Conservation (phyloP, 2,888 invertebrate genomes). For the Boloria euphrosyne region DNA sequence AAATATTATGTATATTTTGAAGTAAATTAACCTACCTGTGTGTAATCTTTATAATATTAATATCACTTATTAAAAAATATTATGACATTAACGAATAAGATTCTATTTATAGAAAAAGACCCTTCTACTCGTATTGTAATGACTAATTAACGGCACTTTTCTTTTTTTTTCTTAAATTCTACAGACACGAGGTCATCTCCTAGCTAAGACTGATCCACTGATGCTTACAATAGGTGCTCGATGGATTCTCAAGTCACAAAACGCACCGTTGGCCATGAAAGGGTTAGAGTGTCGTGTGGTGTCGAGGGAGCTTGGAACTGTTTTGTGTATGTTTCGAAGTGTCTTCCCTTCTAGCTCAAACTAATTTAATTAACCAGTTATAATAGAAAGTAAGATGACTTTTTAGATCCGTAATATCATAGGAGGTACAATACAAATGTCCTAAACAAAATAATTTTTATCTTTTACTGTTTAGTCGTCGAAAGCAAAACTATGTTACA, state of each 20-base stretch:
- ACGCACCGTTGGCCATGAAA: conserved; percentile 44
- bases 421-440: no score
- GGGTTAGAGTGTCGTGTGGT: conserved; percentile 57
- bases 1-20: no score
- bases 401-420: background rate
- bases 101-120: background rate
- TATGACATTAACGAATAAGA: no score
- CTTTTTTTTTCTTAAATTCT: background rate
- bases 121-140: background rate
- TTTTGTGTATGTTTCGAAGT: conserved; percentile 48
- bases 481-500: no score
- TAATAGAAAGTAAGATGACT: background rate
- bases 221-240: conserved; percentile 78
- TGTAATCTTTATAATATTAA: no score
- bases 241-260: conserved; percentile 49
- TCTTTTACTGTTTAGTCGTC: no score
- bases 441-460: no score
- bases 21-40: no score
- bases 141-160: background rate
- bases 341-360: background rate
- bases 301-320: conserved; percentile 59
- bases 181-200: conserved; percentile 92
- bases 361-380: background rate
- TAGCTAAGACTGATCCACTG: conserved; percentile 92
- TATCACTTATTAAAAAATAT: no score